Evolutionary conservation across 2,113 vertebrate genomes (phyloP).

Genomic region (Pterocles burchelli): DNA sequence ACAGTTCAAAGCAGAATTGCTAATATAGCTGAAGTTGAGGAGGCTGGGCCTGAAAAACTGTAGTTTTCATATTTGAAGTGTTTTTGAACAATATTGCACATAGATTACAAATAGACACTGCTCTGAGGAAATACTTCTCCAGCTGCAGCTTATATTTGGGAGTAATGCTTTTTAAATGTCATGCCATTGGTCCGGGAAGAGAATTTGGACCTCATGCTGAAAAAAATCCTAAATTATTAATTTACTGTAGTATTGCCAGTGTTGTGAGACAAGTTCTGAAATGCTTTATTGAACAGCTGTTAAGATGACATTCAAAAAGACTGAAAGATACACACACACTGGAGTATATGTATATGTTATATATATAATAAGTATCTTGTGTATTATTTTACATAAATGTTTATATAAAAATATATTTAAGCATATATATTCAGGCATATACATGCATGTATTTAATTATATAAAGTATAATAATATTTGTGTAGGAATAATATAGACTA

Average conservation of each 20-base stretch:
- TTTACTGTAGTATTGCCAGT: not conserved
- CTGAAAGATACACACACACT: not conserved
- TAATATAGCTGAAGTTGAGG: not conserved
- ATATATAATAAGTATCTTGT: not conserved
- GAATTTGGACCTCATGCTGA: not conserved
- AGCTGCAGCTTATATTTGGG: not conserved
- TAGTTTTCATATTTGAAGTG: not conserved
- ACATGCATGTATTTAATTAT: not conserved
- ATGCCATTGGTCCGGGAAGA: not conserved
- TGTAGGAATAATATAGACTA: not conserved
- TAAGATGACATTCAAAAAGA: not conserved
- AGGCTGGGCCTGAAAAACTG: not conserved
- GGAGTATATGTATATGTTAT: not conserved
- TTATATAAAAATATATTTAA: not conserved
- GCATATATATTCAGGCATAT: not conserved
- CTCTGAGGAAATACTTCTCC: not conserved
- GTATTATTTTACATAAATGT: not conserved
- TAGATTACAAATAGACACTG: not conserved
- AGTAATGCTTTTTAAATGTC: not conserved
- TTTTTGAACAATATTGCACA: not conserved
- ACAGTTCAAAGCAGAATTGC: not conserved
- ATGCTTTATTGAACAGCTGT: not conserved
- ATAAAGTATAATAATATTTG: not conserved
- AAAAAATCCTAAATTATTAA: not conserved
- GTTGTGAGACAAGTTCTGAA: not conserved